Conservation (phyloP, 1,140 invertebrate species). For the Meloidogyne exigua region DNA sequence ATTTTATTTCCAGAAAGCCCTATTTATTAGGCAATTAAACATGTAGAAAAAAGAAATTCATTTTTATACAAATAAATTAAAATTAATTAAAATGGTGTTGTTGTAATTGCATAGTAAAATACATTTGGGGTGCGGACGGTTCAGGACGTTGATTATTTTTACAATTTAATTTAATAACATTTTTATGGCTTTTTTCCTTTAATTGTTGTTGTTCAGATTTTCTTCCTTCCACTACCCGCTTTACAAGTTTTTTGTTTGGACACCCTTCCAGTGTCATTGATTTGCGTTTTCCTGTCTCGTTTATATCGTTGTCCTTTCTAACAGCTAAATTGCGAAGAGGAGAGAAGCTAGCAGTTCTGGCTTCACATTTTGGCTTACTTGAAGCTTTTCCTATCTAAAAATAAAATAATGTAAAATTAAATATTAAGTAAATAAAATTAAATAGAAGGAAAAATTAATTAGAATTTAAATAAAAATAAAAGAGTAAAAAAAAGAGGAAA, state of each 20-base stretch:
- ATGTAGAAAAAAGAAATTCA: neutral
- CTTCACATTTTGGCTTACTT: neutral
- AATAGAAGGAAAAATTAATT: no score
- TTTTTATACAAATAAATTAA: neutral
- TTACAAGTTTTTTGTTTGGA: neutral
- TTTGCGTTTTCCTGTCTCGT: neutral
- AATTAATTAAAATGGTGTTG: conserved; percentile 1
- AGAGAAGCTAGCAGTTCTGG: neutral
- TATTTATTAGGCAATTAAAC: no score
- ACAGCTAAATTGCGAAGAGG: neutral
- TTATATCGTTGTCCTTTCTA: neutral
- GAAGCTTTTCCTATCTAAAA: neutral
- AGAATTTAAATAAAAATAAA: no score
- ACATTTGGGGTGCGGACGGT: neutral
- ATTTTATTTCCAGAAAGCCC: no score
- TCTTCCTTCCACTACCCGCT: neutral
- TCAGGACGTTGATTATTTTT: neutral
- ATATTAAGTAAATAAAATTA: no score
- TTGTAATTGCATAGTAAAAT: conserved; percentile 1
- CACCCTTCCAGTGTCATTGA: neutral
- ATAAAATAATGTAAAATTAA: neutral
- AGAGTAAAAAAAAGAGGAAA: no score
- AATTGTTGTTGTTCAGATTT: neutral
- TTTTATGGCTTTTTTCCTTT: neutral
- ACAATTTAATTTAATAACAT: neutral